Conservation (phyloP, 64 coral and sea anemone genomes). For the Anthopleura sola region DNA sequence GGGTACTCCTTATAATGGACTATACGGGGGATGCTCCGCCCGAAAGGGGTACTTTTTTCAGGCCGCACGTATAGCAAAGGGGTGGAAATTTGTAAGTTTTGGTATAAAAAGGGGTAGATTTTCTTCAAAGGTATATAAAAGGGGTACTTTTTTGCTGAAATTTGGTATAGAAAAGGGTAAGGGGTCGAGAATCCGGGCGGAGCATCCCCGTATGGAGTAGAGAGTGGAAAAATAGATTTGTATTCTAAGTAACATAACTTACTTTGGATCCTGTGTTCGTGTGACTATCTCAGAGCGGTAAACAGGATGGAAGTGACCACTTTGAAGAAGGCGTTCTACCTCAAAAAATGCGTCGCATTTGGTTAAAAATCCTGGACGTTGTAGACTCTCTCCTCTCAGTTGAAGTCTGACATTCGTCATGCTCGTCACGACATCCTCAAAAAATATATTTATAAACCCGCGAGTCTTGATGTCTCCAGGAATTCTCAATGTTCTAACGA, state of each 20-base stretch:
- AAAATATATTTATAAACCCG: slow-evolving; percentile 68
- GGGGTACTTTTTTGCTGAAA: too few relatives aligned
- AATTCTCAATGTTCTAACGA: slow-evolving; percentile 61
- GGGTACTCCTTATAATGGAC: too few relatives aligned
- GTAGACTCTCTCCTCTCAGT: slow-evolving; percentile 61
- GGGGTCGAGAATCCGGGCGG: too few relatives aligned
- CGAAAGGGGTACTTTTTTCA: too few relatives aligned
- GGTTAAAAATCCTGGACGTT: slow-evolving; percentile 71
- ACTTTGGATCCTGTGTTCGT: slow-evolving; percentile 72
- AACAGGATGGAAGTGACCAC: slow-evolving; percentile 72
- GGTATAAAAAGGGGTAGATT: too few relatives aligned
- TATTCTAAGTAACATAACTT: background rate
- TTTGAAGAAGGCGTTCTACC: slow-evolving; percentile 52
- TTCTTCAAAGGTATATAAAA: too few relatives aligned
- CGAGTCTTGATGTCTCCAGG: slow-evolving; percentile 85
- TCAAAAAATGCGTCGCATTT: slow-evolving; percentile 96
- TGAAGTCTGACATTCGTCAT: slow-evolving; percentile 65
- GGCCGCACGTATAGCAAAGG: too few relatives aligned
- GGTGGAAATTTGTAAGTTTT: too few relatives aligned
- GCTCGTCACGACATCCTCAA: slow-evolving; percentile 46
- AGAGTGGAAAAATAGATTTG: background rate
- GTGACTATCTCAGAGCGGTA: slow-evolving; percentile 92
- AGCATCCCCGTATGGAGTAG: too few relatives aligned
- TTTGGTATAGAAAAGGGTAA: too few relatives aligned
- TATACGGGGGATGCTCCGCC: too few relatives aligned